Percentiles rank a stretch among this genome's conserved stretches.
phyloP scores from a whole-genome alignment of 2,797 vertebrate genomes.

The Squalus acanthias region DNA sequence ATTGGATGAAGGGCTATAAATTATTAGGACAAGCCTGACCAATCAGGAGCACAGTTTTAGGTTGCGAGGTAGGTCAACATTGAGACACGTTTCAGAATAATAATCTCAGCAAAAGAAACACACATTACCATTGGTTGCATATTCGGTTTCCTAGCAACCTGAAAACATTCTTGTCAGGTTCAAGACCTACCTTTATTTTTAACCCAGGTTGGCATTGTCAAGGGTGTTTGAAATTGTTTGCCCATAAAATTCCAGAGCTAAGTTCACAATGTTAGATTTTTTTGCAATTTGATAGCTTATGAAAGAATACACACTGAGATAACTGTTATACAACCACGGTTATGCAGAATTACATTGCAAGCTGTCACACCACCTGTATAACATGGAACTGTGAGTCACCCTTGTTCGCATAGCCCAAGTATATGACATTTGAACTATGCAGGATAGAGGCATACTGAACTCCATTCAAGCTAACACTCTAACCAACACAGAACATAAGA shows the following conservation, averaged over 20 bases:
- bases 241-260: background rate
- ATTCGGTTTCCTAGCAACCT: background rate
- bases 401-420: background rate
- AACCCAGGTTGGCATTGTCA: background rate
- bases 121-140: background rate
- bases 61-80: background rate
- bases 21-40: background rate
- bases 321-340: background rate
- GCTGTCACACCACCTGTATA: background rate
- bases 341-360: background rate
- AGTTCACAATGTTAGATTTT: background rate
- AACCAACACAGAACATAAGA: background rate
- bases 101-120: background rate
- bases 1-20: background rate
- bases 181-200: background rate
- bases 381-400: background rate
- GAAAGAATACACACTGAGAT: background rate
- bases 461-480: background rate
- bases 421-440: background rate
- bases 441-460: too few species aligned
- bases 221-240: background rate
- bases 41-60: background rate
- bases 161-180: background rate
- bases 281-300: background rate
- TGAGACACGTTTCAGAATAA: background rate